Evolutionary conservation across 2,888 invertebrate genomes (phyloP).

Genomic region (Ochropacha duplaris): DNA sequence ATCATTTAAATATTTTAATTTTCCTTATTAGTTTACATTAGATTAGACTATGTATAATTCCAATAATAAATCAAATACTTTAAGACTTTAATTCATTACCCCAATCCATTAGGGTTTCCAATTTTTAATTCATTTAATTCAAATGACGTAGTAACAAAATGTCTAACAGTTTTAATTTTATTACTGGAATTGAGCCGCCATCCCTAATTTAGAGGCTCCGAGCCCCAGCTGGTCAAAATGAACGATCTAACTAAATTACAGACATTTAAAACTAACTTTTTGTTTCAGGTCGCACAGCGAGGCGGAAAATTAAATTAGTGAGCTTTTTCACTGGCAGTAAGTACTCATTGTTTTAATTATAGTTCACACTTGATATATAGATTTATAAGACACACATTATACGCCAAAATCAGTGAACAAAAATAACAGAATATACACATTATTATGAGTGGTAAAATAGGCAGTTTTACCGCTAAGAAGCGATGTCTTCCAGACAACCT

Average conservation of each 20-base stretch:
- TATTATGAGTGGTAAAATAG: too few species aligned
- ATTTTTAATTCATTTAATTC: background rate
- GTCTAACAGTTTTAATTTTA: background rate
- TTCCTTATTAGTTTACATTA: too few species aligned
- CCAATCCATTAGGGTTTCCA: background rate
- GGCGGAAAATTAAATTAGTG: conserved; percentile 42
- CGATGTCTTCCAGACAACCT: too few species aligned
- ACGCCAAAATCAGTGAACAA: too few species aligned
- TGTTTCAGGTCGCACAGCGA: conserved; percentile 48
- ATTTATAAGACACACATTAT: too few species aligned
- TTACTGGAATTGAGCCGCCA: background rate
- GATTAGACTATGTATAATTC: too few species aligned
- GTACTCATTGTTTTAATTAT: conserved; percentile 10
- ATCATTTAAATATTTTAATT: too few species aligned
- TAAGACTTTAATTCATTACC: background rate
- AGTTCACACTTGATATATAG: too few species aligned
- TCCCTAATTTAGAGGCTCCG: background rate
- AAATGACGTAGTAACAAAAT: background rate
- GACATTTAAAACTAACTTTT: conserved; percentile 18
- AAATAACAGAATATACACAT: too few species aligned
- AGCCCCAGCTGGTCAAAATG: background rate
- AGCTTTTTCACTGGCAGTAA: conserved; percentile 50
- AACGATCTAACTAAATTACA: background rate
- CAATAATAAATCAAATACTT: background rate
- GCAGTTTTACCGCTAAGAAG: too few species aligned